phyloP scores from a whole-genome alignment of 2,888 invertebrate genomes.

The Epinotia demarniana region DNA sequence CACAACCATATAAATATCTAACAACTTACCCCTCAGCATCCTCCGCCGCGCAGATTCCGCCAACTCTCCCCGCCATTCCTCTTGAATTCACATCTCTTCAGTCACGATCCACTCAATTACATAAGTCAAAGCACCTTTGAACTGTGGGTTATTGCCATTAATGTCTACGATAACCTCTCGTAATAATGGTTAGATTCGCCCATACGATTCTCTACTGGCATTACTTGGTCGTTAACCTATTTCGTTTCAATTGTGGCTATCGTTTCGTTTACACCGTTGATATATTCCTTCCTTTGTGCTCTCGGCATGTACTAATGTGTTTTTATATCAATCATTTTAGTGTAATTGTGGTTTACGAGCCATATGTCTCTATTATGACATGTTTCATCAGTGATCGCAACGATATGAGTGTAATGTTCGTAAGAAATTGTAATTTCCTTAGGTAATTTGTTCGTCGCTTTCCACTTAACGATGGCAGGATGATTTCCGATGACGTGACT shows the following conservation, averaged over 20 bases:
- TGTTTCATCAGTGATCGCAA: slow-evolving; percentile 16
- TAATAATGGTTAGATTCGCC: slow-evolving; percentile 60
- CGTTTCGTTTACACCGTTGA: background rate
- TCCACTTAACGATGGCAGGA: slow-evolving; percentile 44
- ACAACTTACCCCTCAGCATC: slow-evolving; percentile 57
- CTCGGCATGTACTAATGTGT: slow-evolving; percentile 27
- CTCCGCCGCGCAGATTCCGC: slow-evolving; percentile 47
- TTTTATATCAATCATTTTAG: slow-evolving; percentile 40
- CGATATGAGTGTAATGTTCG: slow-evolving; percentile 31
- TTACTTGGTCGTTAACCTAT: slow-evolving; percentile 25
- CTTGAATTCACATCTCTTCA: slow-evolving; percentile 53
- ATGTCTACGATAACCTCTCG: slow-evolving; percentile 52
- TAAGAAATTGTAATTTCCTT: slow-evolving; percentile 42
- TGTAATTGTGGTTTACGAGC: slow-evolving; percentile 16
- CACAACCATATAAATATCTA: background rate
- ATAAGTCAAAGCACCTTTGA: slow-evolving; percentile 51
- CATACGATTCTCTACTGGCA: slow-evolving; percentile 14
- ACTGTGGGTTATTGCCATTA: slow-evolving; percentile 44
- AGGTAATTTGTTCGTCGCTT: slow-evolving; percentile 40
- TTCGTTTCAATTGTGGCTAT: slow-evolving; percentile 13
- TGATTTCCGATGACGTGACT: slow-evolving; percentile 40
- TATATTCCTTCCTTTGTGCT: slow-evolving; percentile 28
- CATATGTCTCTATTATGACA: slow-evolving; percentile 15
- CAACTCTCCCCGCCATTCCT: slow-evolving; percentile 34
- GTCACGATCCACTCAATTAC: slow-evolving; percentile 54